Evolutionary conservation across 2,888 invertebrate genomes (phyloP).

Genomic region (Aleiodes alternator): DNA sequence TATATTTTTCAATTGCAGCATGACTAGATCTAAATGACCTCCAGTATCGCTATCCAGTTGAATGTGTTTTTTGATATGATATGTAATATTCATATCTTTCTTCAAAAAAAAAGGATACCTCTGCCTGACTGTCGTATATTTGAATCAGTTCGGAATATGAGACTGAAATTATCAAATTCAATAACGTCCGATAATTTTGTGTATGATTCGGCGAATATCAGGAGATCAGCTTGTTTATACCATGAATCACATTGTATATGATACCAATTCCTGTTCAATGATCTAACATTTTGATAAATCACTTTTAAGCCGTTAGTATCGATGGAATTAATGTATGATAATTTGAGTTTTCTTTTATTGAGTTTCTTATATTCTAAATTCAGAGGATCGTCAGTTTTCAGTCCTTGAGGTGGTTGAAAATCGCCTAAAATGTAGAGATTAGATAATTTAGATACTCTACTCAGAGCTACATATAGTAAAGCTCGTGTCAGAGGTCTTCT

Average conservation of each 20-base stretch:
- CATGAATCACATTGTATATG: not conserved
- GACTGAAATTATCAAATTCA: conserved; percentile 9
- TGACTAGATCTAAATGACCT: conserved; percentile 37
- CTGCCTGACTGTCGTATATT: too few relatives aligned
- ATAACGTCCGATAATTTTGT: not conserved
- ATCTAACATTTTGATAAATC: not conserved
- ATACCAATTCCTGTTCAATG: not conserved
- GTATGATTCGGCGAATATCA: not conserved
- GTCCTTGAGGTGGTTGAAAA: conserved; percentile 5
- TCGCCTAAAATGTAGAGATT: conserved; percentile 9
- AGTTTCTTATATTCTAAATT: not conserved
- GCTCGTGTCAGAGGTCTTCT: too few relatives aligned
- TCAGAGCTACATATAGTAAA: too few relatives aligned
- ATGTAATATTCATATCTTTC: too few relatives aligned
- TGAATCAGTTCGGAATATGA: conserved; percentile 39
- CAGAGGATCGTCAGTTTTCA: not conserved
- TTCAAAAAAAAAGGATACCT: too few relatives aligned
- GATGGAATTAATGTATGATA: not conserved
- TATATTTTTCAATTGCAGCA: conserved; percentile 11
- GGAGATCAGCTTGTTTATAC: not conserved
- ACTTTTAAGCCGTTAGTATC: not conserved
- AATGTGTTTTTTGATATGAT: too few relatives aligned
- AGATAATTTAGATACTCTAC: not conserved
- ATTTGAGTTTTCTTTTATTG: not conserved
- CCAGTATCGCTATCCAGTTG: too few relatives aligned